Evolutionary conservation across 2,113 vertebrate genomes (phyloP).

Genomic region (Percina caprodes): DNA sequence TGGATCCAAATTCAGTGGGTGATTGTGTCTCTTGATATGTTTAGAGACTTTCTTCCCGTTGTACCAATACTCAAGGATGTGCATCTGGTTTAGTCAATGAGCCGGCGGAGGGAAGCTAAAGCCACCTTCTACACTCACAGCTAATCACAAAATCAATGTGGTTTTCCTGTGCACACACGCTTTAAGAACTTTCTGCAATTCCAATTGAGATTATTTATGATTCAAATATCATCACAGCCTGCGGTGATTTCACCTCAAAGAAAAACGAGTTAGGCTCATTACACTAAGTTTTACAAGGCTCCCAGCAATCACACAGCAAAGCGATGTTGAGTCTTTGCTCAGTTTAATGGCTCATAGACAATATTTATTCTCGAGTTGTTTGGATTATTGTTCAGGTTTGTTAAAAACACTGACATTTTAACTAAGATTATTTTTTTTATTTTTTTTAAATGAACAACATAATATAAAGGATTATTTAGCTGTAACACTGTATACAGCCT

Average conservation of each 20-base stretch:
- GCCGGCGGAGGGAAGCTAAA: constrained; percentile 34
- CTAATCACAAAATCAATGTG: constrained; percentile 64
- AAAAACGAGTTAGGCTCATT: constrained; percentile 47
- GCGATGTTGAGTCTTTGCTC: not conserved
- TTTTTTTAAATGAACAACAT: not conserved
- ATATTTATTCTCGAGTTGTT: constrained; percentile 6
- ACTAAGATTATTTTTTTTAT: not conserved
- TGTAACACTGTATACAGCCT: not conserved
- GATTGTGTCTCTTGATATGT: constrained; percentile 53
- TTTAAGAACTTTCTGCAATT: constrained; percentile 39
- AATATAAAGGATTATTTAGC: not conserved
- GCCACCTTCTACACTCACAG: constrained; percentile 25
- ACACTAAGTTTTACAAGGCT: constrained; percentile 39
- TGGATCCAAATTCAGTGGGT: constrained; percentile 53
- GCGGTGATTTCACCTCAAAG: constrained; percentile 41
- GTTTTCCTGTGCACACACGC: constrained; percentile 36
- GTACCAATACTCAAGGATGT: constrained; percentile 9
- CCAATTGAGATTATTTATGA: constrained; percentile 48
- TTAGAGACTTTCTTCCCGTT: constrained; percentile 18
- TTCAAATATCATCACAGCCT: constrained; percentile 43
- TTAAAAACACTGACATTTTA: not conserved
- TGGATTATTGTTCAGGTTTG: not conserved
- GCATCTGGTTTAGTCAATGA: constrained; percentile 47
- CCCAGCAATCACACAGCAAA: constrained; percentile 2
- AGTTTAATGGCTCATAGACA: not conserved